Evolutionary conservation across 2,797 vertebrate genomes (phyloP).

Genomic region (Mallotus villosus): DNA sequence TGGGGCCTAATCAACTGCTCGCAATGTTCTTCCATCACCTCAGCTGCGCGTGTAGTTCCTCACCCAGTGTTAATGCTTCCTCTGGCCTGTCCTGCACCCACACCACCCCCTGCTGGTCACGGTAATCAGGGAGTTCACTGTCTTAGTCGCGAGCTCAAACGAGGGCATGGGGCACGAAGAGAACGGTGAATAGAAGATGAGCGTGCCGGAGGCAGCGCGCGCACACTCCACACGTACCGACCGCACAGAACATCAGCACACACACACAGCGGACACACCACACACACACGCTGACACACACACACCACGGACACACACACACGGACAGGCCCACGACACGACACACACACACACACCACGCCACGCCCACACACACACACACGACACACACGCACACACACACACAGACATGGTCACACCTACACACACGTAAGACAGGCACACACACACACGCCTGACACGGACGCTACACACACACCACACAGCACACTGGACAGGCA

Average conservation of each 20-base stretch:
- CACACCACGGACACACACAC: background rate
- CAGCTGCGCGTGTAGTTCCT: conserved; percentile 54
- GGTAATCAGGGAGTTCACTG: conserved; percentile 55
- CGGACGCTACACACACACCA: too few relatives aligned
- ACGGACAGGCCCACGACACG: too few relatives aligned
- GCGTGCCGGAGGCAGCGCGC: too few relatives aligned
- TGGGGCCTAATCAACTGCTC: conserved; percentile 63
- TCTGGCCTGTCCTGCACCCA: conserved; percentile 29
- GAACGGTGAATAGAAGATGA: too few relatives aligned
- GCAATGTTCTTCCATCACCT: conserved; percentile 32
- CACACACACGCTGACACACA: background rate
- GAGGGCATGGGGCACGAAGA: too few relatives aligned
- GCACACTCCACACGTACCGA: too few relatives aligned
- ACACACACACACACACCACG: conserved; percentile 9
- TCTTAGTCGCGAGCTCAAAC: conserved; percentile 60
- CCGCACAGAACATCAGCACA: too few relatives aligned
- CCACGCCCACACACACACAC: conserved; percentile 11
- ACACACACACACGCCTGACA: background rate
- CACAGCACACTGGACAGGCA: too few relatives aligned
- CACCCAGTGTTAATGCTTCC: conserved; percentile 65
- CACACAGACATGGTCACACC: background rate
- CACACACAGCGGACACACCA: conserved; percentile 48
- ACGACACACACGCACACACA: background rate
- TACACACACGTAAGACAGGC: too few relatives aligned
- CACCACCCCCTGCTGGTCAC: conserved; percentile 37